Conservation (phyloP, 1,140 invertebrate species). For the Hylaeus volcanicus region DNA sequence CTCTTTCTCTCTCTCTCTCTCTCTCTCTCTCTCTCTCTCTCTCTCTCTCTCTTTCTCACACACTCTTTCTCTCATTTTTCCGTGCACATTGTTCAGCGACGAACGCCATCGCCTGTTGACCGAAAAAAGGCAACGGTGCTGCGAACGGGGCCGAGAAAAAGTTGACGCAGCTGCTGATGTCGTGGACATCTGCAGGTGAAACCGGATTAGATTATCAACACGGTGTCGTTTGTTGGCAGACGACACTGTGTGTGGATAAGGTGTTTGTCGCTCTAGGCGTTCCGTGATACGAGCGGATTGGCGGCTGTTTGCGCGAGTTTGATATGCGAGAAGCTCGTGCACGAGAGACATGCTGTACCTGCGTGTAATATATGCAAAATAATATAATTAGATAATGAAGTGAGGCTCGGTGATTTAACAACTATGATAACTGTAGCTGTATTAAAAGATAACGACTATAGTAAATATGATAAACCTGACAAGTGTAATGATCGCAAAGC, state of each 20-base stretch:
- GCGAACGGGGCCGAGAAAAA: conserved; percentile 8
- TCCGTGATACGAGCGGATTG: too few relatives aligned
- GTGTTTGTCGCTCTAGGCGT: not conserved
- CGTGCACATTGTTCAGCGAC: conserved; percentile 39
- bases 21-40: conserved; percentile 39
- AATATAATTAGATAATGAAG: too few relatives aligned
- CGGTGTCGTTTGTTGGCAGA: not conserved
- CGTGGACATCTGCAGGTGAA: conserved; percentile 44
- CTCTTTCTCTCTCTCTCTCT: conserved; percentile 34
- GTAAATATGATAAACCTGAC: too few relatives aligned
- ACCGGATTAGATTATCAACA: conserved; percentile 52
- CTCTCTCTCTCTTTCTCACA: conserved; percentile 33
- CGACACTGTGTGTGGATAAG: not conserved
- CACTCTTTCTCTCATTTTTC: conserved; percentile 5
- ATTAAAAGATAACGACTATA: too few relatives aligned
- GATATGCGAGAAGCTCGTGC: too few relatives aligned
- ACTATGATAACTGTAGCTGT: too few relatives aligned
- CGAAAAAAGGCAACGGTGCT: conserved; percentile 37
- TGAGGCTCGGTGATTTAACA: too few relatives aligned
- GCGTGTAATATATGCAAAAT: too few relatives aligned
- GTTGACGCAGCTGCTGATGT: conserved; percentile 51
- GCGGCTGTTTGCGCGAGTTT: too few relatives aligned
- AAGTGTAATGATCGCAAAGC: too few relatives aligned
- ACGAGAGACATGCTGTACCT: too few relatives aligned
- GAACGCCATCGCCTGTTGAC: conserved; percentile 40